phyloP scores from a whole-genome alignment of 2,113 vertebrate genomes.

The Bubo bubo region DNA sequence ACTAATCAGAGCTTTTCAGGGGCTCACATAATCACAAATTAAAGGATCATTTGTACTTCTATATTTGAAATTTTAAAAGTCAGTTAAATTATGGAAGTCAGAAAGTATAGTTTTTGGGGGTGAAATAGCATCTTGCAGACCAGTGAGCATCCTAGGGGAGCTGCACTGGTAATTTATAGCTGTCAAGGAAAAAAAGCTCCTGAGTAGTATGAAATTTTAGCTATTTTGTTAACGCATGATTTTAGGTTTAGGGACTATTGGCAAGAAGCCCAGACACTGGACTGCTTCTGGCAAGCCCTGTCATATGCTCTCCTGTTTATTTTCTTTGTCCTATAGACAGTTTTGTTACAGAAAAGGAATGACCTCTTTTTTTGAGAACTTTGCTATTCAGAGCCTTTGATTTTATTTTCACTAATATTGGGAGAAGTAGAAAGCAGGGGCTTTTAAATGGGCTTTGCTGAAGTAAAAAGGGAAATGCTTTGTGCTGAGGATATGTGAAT shows the following conservation, averaged over 20 bases:
- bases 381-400: neutral
- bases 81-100: neutral
- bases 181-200: neutral
- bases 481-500: neutral
- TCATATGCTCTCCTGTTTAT: neutral
- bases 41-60: neutral
- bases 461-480: neutral
- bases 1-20: neutral
- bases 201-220: slow-evolving; percentile 20
- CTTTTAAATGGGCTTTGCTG: neutral
- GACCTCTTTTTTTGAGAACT: neutral
- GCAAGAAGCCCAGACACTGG: neutral
- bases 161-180: neutral
- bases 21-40: neutral
- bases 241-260: slow-evolving; percentile 15
- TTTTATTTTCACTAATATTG: neutral
- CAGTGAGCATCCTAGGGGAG: neutral
- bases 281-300: neutral
- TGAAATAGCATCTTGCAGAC: neutral
- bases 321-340: neutral
- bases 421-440: neutral
- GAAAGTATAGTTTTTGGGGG: neutral
- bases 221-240: slow-evolving; percentile 29
- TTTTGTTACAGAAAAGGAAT: neutral
- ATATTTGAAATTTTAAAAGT: neutral